A percentile compares a stretch with the other conserved stretches of the same genome.
Evolutionary conservation across 2,113 vertebrate genomes (phyloP).

Genomic region (Cyprinodon tularosa): DNA sequence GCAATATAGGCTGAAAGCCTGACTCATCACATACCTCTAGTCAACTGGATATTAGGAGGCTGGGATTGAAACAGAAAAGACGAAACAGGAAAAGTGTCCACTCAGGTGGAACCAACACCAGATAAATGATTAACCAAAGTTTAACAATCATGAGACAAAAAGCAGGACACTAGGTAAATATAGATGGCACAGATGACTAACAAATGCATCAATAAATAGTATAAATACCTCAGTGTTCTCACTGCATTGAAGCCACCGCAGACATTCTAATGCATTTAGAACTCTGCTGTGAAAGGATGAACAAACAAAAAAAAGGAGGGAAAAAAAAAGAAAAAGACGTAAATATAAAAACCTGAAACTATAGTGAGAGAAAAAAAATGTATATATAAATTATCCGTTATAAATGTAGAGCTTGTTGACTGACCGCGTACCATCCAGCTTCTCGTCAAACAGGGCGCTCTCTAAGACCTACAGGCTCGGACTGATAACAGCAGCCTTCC

Average conservation of each 20-base stretch:
- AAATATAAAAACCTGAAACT: background rate
- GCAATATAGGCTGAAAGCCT: conserved; percentile 12
- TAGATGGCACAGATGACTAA: background rate
- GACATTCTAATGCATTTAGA: conserved; percentile 78
- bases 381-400: conserved; percentile 27
- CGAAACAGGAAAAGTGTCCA: background rate
- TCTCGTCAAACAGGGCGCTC: conserved; percentile 28
- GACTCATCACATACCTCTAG: conserved; percentile 15
- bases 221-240: conserved; percentile 75
- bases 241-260: conserved; percentile 76
- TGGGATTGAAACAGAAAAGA: background rate
- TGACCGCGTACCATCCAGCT: conserved; percentile 4
- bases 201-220: background rate
- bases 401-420: conserved; percentile 38
- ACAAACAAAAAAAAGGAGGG: conserved; percentile 9
- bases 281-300: conserved; percentile 64
- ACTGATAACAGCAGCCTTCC: conserved; percentile 76
- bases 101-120: background rate
- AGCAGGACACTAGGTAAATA: background rate
- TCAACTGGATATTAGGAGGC: conserved; percentile 4
- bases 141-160: conserved; percentile 2
- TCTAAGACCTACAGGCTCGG: conserved; percentile 41
- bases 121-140: background rate
- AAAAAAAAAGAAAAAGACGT: conserved; percentile 10
- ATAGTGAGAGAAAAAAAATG: background rate